Conservation (phyloP, 2,888 invertebrate genomes). For the Stenichneumon culpator region DNA sequence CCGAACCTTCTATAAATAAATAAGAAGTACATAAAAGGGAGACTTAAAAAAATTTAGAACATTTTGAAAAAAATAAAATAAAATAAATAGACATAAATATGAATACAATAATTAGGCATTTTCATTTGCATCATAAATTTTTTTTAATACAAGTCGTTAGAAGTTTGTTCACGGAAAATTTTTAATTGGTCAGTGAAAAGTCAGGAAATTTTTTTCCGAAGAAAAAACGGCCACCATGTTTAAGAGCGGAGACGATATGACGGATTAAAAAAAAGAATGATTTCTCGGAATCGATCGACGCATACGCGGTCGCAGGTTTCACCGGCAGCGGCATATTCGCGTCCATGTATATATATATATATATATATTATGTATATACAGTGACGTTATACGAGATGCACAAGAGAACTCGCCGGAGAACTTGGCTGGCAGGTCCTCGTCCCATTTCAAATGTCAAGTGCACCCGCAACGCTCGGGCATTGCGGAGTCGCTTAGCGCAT, state of each 20-base stretch:
- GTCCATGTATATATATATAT: conserved; percentile 2
- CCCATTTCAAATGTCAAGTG: conserved; percentile 73
- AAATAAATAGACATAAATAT: no score
- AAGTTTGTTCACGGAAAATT: no score
- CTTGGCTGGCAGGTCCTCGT: conserved; percentile 57
- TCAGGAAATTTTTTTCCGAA: no score
- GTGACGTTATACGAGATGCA: conserved; percentile 34
- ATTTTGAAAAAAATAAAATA: no score
- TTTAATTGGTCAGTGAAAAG: no score
- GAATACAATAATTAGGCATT: no score
- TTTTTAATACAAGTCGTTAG: no score
- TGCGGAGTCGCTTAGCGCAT: conserved; percentile 62
- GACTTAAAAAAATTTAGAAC: no score
- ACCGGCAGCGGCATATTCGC: neutral
- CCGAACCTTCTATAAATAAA: no score
- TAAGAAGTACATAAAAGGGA: no score
- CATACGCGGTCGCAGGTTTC: neutral
- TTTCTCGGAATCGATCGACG: conserved; percentile 3
- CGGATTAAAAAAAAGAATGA: neutral
- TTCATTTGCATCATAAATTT: no score
- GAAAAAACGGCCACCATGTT: no score
- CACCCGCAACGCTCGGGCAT: conserved; percentile 66
- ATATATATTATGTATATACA: conserved; percentile 5
- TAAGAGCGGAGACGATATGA: neutral
- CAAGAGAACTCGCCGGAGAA: conserved; percentile 37